Evolutionary conservation across 37 sponge, comb jelly and placozoan genomes (phyloP), one percentile per base, ranked within the genome.

Genomic region (Aplysina aerophoba): DNA sequence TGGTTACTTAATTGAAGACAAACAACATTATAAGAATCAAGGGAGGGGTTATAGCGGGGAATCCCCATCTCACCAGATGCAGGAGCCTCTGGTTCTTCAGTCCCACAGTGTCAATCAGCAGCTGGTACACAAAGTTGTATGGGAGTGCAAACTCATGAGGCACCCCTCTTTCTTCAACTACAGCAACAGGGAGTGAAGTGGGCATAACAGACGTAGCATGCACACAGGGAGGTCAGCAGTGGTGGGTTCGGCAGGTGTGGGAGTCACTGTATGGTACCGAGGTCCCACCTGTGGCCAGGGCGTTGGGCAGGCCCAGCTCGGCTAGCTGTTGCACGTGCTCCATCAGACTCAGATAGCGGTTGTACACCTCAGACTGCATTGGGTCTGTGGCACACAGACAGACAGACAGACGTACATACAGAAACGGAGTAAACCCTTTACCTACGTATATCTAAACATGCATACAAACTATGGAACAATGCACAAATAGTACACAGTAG

Each of bases 1-100:
- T 11, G 11, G 28, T 4, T 62, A 62, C 64, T 13, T 11, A 15
- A 50, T 44, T 44, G 50, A 8, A 44, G 50, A 44, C 50, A 44
- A 44, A 44, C 50, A n/a, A 44, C 50, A 44, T 8, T 44, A 44
- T 8, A 44, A 44, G 50, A 11, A 44, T 44, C 50, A 44, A 44
- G 50, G 50, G 50, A 44, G 50, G 50, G 50, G 50, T 11, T 44
- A 44, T 44, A 11, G 50, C 50, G 50, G 50, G 50, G 50, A 44
- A 44, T 8, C 50, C 8, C 50, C 50, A n/a, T 44, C 50, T 44
- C 60, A 90, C 90, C 86, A 83, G 33, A 63, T 88, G 86, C 14
- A 92, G 83, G 50, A 88, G 40, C 0, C 24, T 62, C 55, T 73
- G 86, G 37, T 88, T 85, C 78, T 88, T 92, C 35, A 92, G 85